These are phyloP conservation scores for Semotilus atromaculatus DNA, from an alignment of 2,797 vertebrate species.

Conservation along the genomic window DNA sequence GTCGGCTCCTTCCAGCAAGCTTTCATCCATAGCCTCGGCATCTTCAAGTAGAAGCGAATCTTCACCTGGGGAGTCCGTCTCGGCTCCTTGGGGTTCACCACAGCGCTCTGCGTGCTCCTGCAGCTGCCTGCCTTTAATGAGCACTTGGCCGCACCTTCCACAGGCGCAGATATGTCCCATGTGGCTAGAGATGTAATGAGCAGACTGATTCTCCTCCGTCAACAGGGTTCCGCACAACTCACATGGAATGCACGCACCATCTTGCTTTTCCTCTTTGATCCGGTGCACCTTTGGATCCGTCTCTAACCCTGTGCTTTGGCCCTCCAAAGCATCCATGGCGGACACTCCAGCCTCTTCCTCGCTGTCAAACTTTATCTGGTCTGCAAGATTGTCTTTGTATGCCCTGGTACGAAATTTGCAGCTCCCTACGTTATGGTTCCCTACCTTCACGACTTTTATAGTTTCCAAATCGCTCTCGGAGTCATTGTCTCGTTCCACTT, in stretches of 20 bases:
- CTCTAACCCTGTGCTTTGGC: conserved; percentile 67
- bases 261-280: conserved; percentile 76
- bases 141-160: conserved; percentile 93
- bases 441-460: conserved; percentile 85
- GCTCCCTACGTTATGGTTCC: conserved; percentile 81
- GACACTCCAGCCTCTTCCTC: conserved; percentile 68
- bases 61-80: conserved; percentile 84
- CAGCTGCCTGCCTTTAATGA: conserved; percentile 94
- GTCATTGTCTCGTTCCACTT: conserved; percentile 89
- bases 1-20: conserved; percentile 76
- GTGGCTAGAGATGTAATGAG: conserved; percentile 95
- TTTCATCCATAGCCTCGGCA: conserved; percentile 85
- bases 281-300: conserved; percentile 65
- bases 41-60: conserved; percentile 79
- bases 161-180: conserved; percentile 97
- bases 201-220: conserved; percentile 88
- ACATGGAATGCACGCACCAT: conserved; percentile 74
- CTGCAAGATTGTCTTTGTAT: conserved; percentile 76
- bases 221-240: conserved; percentile 91
- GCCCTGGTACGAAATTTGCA: conserved; percentile 75
- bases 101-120: conserved; percentile 96
- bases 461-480: conserved; percentile 81
- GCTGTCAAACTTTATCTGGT: conserved; percentile 60
- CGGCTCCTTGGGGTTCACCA: conserved; percentile 88
- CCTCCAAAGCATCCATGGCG: conserved; percentile 68